Evolutionary conservation across 2,888 invertebrate genomes (phyloP).

Genomic region (Aphrophora alni): DNA sequence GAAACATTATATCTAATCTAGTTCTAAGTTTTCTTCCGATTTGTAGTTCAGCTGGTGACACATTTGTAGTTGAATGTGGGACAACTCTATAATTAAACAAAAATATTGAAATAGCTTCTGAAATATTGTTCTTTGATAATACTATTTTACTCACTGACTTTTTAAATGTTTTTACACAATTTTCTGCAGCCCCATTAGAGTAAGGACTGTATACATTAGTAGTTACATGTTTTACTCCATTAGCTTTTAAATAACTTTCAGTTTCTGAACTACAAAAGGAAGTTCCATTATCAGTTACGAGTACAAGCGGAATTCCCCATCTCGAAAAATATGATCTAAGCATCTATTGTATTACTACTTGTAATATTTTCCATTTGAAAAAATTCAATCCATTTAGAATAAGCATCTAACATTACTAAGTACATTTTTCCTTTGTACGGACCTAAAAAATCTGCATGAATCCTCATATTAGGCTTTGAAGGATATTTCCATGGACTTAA

Average conservation of each 20-base stretch:
- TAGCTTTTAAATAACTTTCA: constrained; percentile 23
- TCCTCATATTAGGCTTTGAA: constrained; percentile 16
- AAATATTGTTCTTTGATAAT: no score
- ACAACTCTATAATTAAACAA: no score
- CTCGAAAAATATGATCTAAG: constrained; percentile 11
- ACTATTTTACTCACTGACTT: no score
- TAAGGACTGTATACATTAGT: no score
- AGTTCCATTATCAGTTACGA: constrained; percentile 24
- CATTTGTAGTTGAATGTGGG: no score
- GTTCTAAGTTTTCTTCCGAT: no score
- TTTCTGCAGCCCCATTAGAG: no score
- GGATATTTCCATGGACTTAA: constrained; percentile 39
- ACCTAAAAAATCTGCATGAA: constrained; percentile 17
- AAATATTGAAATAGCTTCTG: no score
- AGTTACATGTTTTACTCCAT: constrained; percentile 4
- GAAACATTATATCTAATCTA: no score
- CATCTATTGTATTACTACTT: not conserved
- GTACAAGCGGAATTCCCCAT: not conserved
- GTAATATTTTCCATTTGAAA: constrained; percentile 16
- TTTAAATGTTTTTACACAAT: no score
- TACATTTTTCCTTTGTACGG: constrained; percentile 24
- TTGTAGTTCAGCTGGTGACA: no score
- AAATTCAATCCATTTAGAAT: constrained; percentile 42
- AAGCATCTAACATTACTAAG: constrained; percentile 32
- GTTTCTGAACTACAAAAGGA: constrained; percentile 25